Evolutionary conservation across 2,888 invertebrate genomes (phyloP), one percentile per base, ranked within the genome.

Genomic region (Quadriops clusia): DNA sequence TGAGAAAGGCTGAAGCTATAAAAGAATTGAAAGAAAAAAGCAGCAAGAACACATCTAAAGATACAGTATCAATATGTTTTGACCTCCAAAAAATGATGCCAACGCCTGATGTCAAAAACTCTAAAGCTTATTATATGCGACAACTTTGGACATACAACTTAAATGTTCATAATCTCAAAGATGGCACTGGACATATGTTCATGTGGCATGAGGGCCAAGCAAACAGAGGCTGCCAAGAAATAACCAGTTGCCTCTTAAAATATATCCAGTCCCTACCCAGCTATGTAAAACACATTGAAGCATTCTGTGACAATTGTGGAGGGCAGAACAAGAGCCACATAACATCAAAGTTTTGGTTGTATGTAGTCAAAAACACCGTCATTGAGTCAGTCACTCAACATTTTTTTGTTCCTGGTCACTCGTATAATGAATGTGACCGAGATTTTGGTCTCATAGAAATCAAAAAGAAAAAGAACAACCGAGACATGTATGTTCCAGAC

Each of bases 91-190:
- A 14, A 15, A 27, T 14, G 4, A 27, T 27, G 27, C 27, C 27
- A 27, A 27, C 27, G 16, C 27, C 12, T 14, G 16, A 14, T 14
- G 27, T 27, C 8, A 27, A 12, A 12, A 27, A 27, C 16, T 13
- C 15, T 10, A 27, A 27, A 17, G 27, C 15, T 14, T 30, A 30
- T 24, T 43, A 43, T 28, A 21, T 20, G 6, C 6, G 36, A 15
- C 38, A 43, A 24, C 33, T 42, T 7, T 42, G 38, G 38, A 35
- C 37, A 6, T 41, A 41, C 25, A 41, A 41, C 24, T 27, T 39
- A n/a, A 21, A 24, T 34, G 17, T 39, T 12, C 33, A 35, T 15
- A 18, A 41, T 26, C 9, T 23, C 6, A 21, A 9, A 7, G 18
- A 17, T 32, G 29, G 28, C 5, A 30, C n/a, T 30, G 32, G 12